Evolutionary conservation across 2,113 vertebrate species (phyloP).

Genomic region (Mellivora capensis): DNA sequence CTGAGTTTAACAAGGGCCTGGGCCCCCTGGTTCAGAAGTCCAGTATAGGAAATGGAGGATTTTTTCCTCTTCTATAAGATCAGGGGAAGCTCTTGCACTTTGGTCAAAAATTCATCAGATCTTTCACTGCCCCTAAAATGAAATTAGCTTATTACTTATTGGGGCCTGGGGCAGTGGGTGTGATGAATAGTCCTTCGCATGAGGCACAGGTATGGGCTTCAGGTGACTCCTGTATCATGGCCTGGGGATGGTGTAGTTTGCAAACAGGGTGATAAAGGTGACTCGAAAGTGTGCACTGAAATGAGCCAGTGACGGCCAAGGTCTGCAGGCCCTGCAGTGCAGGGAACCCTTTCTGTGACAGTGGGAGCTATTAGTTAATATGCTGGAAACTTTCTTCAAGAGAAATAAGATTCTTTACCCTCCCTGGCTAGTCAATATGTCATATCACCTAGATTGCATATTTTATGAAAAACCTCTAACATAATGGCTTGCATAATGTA

Average conservation of each 20-base stretch:
- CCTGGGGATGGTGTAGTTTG: background rate
- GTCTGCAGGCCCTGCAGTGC: background rate
- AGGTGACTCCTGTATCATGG: background rate
- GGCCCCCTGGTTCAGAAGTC: background rate
- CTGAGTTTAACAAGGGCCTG: background rate
- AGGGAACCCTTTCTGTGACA: background rate
- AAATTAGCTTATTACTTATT: background rate
- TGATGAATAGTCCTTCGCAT: background rate
- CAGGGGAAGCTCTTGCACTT: background rate
- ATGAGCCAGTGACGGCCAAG: background rate
- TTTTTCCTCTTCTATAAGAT: background rate
- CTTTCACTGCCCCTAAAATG: background rate
- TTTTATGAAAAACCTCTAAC: background rate
- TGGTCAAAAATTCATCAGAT: background rate
- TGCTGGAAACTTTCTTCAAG: background rate
- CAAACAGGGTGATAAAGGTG: background rate
- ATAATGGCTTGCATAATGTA: background rate
- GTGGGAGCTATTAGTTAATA: background rate
- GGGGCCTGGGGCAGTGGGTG: too few relatives aligned
- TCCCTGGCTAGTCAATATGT: background rate
- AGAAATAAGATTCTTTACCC: background rate
- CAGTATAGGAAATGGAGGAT: background rate
- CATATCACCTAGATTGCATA: background rate
- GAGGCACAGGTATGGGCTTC: background rate
- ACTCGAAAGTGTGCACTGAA: background rate